Base-by-base conservation (phyloP, 1,140 invertebrate species). In the Drosophila repleta region DNA sequence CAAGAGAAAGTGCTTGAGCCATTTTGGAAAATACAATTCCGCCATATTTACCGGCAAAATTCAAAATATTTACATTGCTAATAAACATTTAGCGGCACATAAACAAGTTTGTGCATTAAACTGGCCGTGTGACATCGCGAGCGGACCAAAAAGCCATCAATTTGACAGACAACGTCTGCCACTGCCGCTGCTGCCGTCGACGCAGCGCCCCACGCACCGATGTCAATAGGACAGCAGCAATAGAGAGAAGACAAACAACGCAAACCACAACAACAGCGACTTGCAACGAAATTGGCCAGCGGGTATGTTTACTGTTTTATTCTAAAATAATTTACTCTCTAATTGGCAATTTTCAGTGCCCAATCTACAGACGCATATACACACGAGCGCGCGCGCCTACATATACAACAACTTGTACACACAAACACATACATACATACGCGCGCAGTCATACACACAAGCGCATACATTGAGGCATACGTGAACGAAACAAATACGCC, bases 21-120 rank as follows among this genome's bases (percentile, higher is more conserved):
- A 78, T 85, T 90, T 90, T 85, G 85, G 81, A 90, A 90, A 90
- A 90, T 83, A 85, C 85, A 90, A 87, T 90, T 90, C 85, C 87
- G 87, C 87, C 87, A 90, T 90, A 87, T 90, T 90, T 90, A 90
- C 87, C 87, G 87, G 87, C 87, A 90, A 90, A 90, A 90, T 90
- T 90, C 87, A 90, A 90, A 90, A 90, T 85, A 90, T 90, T 90
- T 90, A 90, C 87, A 90, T 89, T 89, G 74, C 68, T 57, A 56
- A 60, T 57, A 79, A 90, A 71, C 65, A 51, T 39, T 70, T 58
- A 57, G 41, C 67, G 35, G 8, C 46, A 63, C 49, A 61, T 20
- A 61, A 37, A 20, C 26, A 51, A 49, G 55, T 51, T 71, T 53
- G 72, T 76, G 65, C 62, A 76, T 61, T 37, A 64, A 88, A 32